Percentiles rank a stretch among this genome's conserved stretches.
phyloP scores from a whole-genome alignment of 2,113 vertebrate genomes.

The Podocnemis expansa region DNA sequence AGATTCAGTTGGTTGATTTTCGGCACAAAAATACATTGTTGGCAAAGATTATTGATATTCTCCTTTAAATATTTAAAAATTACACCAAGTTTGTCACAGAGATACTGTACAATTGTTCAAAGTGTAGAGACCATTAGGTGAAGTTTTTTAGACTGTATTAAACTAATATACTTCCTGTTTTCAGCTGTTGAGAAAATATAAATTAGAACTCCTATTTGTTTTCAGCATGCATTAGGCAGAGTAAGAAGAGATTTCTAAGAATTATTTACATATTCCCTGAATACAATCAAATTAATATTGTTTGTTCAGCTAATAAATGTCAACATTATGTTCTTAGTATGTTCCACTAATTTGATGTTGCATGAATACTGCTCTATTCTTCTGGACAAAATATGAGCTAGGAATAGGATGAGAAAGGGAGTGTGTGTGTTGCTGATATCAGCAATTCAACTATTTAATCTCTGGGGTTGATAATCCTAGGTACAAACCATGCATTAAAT shows the following conservation, averaged over 20 bases:
- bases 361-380: not conserved
- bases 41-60: not conserved
- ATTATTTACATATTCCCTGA: slow-evolving; percentile 6
- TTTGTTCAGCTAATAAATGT: not conserved
- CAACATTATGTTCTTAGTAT: not conserved
- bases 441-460: slow-evolving; percentile 49
- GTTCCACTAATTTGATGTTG: slow-evolving; percentile 13
- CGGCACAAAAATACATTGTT: not conserved
- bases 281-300: slow-evolving; percentile 22
- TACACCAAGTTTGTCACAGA: slow-evolving; percentile 13
- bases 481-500: slow-evolving; percentile 21
- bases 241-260: slow-evolving; percentile 32
- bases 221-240: not conserved
- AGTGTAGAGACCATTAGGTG: slow-evolving; percentile 35
- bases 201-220: slow-evolving; percentile 3
- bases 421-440: not conserved
- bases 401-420: not conserved
- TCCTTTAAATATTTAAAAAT: not conserved
- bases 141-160: slow-evolving; percentile 13
- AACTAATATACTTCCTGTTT: not conserved
- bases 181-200: slow-evolving; percentile 7
- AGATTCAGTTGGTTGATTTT: not conserved
- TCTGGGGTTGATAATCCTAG: slow-evolving; percentile 14
- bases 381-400: not conserved
- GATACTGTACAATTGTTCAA: slow-evolving; percentile 7